Evolutionary conservation across 2,113 vertebrate species (phyloP).

Genomic region (Physeter macrocephalus): DNA sequence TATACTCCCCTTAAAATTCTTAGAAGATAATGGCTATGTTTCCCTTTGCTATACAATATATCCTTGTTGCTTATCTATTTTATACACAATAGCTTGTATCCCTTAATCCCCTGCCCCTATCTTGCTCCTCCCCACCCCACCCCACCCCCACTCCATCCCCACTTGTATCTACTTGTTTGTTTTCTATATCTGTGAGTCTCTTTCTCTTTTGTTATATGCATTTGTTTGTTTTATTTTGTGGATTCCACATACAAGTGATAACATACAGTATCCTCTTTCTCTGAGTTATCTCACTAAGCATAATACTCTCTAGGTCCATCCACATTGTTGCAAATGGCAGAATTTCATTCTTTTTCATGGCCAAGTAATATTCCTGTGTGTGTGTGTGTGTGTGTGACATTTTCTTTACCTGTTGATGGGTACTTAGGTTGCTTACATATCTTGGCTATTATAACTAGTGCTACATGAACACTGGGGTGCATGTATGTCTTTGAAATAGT

Average conservation of each 20-base stretch:
- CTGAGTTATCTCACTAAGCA: not conserved
- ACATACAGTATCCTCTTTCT: not conserved
- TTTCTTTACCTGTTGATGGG: not conserved
- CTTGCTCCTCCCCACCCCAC: not conserved
- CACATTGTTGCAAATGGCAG: not conserved
- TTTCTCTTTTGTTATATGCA: not conserved
- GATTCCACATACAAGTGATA: not conserved
- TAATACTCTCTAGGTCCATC: not conserved
- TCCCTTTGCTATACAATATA: not conserved
- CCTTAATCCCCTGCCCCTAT: not conserved
- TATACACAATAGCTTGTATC: not conserved
- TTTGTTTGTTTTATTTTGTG: not conserved
- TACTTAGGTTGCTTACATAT: not conserved
- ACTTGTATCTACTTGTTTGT: not conserved
- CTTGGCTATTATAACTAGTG: not conserved
- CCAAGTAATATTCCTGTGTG: not conserved
- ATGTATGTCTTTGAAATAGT: not conserved
- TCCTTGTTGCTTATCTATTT: not conserved
- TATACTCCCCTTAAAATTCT: not conserved
- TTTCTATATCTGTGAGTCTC: not conserved
- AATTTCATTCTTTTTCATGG: not conserved
- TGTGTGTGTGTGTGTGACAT: not conserved
- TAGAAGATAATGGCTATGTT: not conserved
- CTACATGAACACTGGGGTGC: not conserved
- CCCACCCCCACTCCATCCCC: no score